Base-by-base conservation (phyloP, 2,113 vertebrate species). In the Montifringilla adamsi region DNA sequence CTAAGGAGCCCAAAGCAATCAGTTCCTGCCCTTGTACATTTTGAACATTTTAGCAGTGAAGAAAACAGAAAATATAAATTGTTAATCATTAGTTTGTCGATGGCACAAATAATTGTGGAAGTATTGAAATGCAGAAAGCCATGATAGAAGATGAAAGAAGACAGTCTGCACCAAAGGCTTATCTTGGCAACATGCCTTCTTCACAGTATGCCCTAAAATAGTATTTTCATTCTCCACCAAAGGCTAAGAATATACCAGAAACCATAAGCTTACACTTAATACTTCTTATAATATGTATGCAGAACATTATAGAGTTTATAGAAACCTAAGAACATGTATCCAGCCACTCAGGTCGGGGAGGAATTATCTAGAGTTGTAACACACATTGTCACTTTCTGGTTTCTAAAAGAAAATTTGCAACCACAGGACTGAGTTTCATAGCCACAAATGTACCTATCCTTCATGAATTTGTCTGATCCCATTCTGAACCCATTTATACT, bases 181-280 rank as follows among this genome's bases (percentile, higher is more conserved):
- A 56, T 90, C 83, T 96, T 97, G 96, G 96, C 95, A 97, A 89
- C 43, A 37, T 81, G 95, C 96, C 96, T 89, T 90, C 91, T 56
- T 92, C 95, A 75, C 95, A 94, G 93, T 49, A 67, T 84, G 80
- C 86, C 30, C 89, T 60, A 94, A 97, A 97, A 94, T 96, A 97
- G 89, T 76, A 64, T 84, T 96, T 92, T 47, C 89, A 91, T 95
- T 96, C 89, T 87, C 86, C 74, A 89, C 87, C 95, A 92, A 91
- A 93, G 69, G n/a, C 95, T 96, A 95, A 96, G 96, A 95, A 97
- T 96, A 96, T 75, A 97, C 84, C 69, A 96, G 94, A 97, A 97
- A 92, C 87, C 95, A 91, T 84, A 93, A 92, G 94, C 80, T 94
- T 94, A 92, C 47, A 84, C 94, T 95, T 96, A 96, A 96, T 97